A percentile compares a stretch with the other conserved stretches of the same genome.
These are phyloP conservation scores for Oncorhynchus mykiss DNA, from an alignment of 2,113 vertebrate species.

Conservation along the genomic window DNA sequence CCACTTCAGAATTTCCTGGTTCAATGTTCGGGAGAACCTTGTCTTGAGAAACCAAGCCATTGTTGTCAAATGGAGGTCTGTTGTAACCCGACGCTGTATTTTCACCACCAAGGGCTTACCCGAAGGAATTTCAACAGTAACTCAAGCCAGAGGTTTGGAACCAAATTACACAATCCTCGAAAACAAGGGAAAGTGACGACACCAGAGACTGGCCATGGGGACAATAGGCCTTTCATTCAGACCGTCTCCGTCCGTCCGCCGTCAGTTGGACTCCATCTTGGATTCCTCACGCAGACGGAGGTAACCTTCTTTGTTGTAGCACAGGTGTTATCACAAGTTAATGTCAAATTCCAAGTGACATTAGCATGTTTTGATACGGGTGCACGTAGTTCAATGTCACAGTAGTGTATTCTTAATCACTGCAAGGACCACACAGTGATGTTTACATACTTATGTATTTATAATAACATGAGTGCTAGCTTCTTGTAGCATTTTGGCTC, in stretches of 20 bases:
- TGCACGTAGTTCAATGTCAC: too few species aligned
- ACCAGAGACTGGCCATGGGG: conserved; percentile 10
- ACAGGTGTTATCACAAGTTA: too few species aligned
- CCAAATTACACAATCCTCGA: conserved; percentile 45
- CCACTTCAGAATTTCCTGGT: too few species aligned
- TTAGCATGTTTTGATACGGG: too few species aligned
- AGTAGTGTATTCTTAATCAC: too few species aligned
- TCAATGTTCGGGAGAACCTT: too few species aligned
- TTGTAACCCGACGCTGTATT: conserved; percentile 12
- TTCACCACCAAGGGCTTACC: conserved; percentile 18
- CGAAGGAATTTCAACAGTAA: conserved; percentile 26
- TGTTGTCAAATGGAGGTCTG: conserved; percentile 28
- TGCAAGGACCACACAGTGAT: too few species aligned
- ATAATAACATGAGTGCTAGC: too few species aligned
- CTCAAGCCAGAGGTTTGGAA: conserved; percentile 23
- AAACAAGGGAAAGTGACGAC: conserved; percentile 39
- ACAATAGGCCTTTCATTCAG: conserved; percentile 24
- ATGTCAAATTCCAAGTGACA: too few species aligned
- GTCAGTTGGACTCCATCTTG: conserved; percentile 13
- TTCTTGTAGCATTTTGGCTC: too few species aligned
- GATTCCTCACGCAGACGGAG: neutral
- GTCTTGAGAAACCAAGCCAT: conserved; percentile 15
- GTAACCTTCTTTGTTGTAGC: too few species aligned
- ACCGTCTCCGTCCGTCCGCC: neutral
- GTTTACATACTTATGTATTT: too few species aligned